These are phyloP conservation scores for Epinotia brunnichana DNA, from an alignment of 2,888 invertebrate genomes.

Conservation along the genomic window DNA sequence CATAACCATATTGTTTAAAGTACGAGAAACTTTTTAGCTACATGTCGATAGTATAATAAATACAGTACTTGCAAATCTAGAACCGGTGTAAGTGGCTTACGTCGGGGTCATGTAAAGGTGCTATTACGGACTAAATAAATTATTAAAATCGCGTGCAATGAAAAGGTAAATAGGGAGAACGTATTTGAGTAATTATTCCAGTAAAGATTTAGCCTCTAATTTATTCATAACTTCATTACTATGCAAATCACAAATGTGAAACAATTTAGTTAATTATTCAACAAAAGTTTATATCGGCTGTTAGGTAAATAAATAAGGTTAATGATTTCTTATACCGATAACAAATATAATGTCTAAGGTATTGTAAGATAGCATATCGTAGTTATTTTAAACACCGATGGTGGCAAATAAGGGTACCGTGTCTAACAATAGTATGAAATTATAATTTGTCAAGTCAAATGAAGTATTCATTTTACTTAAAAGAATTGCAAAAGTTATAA, in stretches of 20 bases:
- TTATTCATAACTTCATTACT: constrained; percentile 60
- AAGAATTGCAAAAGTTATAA: no score
- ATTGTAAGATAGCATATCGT: background rate
- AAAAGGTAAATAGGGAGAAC: constrained; percentile 49
- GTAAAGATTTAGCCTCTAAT: constrained; percentile 53
- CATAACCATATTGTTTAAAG: constrained; percentile 33
- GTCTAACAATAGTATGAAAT: no score
- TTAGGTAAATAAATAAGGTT: background rate
- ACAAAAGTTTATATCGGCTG: background rate
- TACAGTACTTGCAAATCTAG: background rate
- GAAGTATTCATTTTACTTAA: no score
- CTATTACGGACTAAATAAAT: constrained; percentile 16
- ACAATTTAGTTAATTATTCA: constrained; percentile 32
- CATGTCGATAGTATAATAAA: constrained; percentile 8
- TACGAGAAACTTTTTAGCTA: constrained; percentile 2
- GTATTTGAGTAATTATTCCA: constrained; percentile 56
- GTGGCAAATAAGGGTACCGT: background rate
- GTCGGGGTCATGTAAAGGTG: background rate
- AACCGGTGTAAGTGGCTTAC: constrained; percentile 9
- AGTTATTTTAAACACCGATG: background rate
- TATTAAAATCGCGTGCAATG: constrained; percentile 48
- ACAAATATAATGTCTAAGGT: background rate
- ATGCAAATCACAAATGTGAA: constrained; percentile 49
- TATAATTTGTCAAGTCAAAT: no score
- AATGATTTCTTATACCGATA: background rate